phyloP scores from a whole-genome alignment of 2,113 vertebrate species.

The Prolemur simus region DNA sequence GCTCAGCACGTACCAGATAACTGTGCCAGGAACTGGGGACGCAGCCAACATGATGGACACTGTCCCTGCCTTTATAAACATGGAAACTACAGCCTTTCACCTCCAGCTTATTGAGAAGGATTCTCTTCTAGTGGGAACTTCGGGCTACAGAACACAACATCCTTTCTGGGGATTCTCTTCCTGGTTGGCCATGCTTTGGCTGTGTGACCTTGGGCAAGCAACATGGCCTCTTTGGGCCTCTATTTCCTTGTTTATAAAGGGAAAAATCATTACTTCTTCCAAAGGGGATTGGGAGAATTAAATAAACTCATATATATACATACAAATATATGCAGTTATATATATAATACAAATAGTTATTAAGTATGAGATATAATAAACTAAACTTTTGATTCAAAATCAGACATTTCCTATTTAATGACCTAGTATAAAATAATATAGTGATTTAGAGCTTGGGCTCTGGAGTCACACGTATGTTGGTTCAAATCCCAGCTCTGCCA shows the following conservation, averaged over 20 bases:
- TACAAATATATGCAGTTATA: too few species aligned
- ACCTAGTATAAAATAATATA: not conserved
- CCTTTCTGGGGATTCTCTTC: not conserved
- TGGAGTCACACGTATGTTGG: not conserved
- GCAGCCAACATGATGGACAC: not conserved
- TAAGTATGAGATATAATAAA: too few species aligned
- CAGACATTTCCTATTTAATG: too few species aligned
- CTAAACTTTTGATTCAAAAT: too few species aligned
- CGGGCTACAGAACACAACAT: not conserved
- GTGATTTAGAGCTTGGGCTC: not conserved
- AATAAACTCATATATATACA: not conserved
- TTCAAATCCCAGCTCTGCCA: not conserved
- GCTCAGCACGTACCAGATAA: not conserved
- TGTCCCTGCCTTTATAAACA: not conserved
- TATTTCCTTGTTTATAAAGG: not conserved
- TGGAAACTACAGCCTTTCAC: not conserved
- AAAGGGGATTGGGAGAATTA: not conserved
- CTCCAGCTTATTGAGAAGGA: not conserved
- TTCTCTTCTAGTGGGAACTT: not conserved
- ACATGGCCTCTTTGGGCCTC: not conserved
- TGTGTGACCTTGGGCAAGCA: not conserved
- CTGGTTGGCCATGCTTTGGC: not conserved
- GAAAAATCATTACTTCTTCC: not conserved
- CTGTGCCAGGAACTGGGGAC: not conserved
- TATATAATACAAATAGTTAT: too few species aligned